Evolutionary conservation across 2,888 invertebrate genomes (phyloP).

Genomic region (Dinocampus coccinellae): DNA sequence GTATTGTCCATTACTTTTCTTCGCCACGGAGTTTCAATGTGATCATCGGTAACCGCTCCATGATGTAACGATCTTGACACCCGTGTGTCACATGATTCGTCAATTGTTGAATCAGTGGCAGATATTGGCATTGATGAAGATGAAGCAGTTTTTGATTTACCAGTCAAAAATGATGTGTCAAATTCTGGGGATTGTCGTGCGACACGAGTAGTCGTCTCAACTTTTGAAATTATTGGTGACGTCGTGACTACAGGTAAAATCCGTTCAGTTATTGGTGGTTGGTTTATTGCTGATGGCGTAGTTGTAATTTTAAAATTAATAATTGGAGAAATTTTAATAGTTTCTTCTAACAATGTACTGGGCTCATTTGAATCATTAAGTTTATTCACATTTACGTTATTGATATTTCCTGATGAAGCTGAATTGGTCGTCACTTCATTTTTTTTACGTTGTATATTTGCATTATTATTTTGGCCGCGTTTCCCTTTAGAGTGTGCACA

Average conservation of each 20-base stretch:
- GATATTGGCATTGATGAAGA: constrained; percentile 27
- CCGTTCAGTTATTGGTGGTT: not conserved
- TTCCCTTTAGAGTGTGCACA: not conserved
- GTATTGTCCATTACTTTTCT: constrained; percentile 55
- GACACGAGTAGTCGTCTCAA: constrained; percentile 34
- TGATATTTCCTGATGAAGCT: not conserved
- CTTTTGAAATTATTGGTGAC: not conserved
- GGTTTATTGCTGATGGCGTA: not conserved
- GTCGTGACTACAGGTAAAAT: not conserved
- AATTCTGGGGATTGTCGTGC: constrained; percentile 46
- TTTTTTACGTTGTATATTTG: not conserved
- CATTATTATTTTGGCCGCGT: constrained; percentile 2
- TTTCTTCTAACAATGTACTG: constrained; percentile 37
- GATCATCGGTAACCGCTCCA: not conserved
- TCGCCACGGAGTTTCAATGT: constrained; percentile 13
- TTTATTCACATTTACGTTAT: constrained; percentile 43
- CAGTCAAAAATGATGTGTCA: constrained; percentile 59
- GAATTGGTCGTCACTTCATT: not conserved
- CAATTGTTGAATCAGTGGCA: constrained; percentile 18
- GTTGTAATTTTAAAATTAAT: not conserved
- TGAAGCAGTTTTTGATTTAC: constrained; percentile 53
- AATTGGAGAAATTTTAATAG: not conserved
- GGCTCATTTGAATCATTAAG: constrained; percentile 60
- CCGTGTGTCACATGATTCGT: not conserved
- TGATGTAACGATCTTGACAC: not conserved